A percentile compares a stretch with the other conserved stretches of the same genome.
These are phyloP conservation scores for Elegia similella DNA, from an alignment of 2,888 invertebrate genomes.

Conservation along the genomic window DNA sequence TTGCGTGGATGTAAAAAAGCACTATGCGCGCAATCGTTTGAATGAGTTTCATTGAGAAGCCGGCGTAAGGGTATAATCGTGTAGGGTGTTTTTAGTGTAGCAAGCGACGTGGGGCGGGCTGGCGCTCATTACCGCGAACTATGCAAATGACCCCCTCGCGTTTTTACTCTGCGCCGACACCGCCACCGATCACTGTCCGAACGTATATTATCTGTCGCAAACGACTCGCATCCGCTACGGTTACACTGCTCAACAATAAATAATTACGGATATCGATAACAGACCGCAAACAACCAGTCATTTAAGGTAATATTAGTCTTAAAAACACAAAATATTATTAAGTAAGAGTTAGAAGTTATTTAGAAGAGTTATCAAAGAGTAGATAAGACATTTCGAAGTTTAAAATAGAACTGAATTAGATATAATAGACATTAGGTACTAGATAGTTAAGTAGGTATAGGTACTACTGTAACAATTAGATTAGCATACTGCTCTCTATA, in stretches of 20 bases:
- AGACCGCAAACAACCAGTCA: slow-evolving; percentile 44
- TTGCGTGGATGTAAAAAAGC: slow-evolving; percentile 36
- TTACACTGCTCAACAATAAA: slow-evolving; percentile 68
- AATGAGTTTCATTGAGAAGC: slow-evolving; percentile 36
- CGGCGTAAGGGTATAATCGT: slow-evolving; percentile 38
- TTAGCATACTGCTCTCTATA: slow-evolving; percentile 47
- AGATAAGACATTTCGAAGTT: too few species aligned
- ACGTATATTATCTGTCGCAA: slow-evolving; percentile 72
- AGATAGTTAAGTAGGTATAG: too few species aligned
- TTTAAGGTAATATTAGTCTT: slow-evolving; percentile 44
- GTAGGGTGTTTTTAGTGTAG: slow-evolving; percentile 44
- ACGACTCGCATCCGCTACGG: slow-evolving; percentile 74
- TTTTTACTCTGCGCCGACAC: slow-evolving; percentile 65
- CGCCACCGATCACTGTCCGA: slow-evolving; percentile 65
- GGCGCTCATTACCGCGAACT: slow-evolving; percentile 67
- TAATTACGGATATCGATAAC: slow-evolving; percentile 74
- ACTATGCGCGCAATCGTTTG: slow-evolving; percentile 37
- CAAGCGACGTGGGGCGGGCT: slow-evolving; percentile 38
- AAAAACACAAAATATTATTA: slow-evolving; percentile 37
- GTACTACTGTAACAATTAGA: slow-evolving; percentile 45
- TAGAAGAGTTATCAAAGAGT: too few species aligned
- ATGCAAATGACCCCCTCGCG: slow-evolving; percentile 75
- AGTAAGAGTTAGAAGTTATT: too few species aligned
- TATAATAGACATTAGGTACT: slow-evolving; percentile 43
- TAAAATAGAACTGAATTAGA: too few species aligned